phyloP scores from a whole-genome alignment of 2,888 invertebrate species.

The Allygus modestus region DNA sequence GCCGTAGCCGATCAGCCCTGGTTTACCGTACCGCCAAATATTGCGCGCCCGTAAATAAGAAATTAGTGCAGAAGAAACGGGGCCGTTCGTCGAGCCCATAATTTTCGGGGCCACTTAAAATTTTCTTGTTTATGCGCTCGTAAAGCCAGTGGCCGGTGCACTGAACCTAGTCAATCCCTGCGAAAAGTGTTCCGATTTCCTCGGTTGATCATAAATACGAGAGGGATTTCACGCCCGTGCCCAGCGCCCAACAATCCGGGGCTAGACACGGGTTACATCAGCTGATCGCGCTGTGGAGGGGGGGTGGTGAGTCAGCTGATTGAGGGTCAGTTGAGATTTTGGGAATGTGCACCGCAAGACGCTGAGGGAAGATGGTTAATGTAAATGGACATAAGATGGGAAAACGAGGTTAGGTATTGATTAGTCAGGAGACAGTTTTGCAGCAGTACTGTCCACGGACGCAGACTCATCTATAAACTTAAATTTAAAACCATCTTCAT shows the following conservation, averaged over 20 bases:
- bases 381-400: no score
- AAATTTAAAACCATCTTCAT: no score
- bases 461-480: no score
- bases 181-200: not conserved
- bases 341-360: no score
- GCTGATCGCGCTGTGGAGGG: no score
- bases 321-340: no score
- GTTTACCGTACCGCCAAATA: constrained; percentile 4
- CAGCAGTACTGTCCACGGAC: no score
- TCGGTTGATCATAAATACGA: not conserved
- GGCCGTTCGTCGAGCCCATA: not conserved
- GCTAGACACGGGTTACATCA: not conserved
- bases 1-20: not conserved
- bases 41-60: not conserved
- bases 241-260: not conserved
- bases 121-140: not conserved
- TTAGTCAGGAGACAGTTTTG: no score
- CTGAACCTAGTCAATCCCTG: not conserved
- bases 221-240: not conserved
- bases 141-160: constrained; percentile 3
- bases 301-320: not conserved
- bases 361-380: no score
- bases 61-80: constrained; percentile 21
- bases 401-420: no score
- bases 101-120: constrained; percentile 34